phyloP scores from a whole-genome alignment of 2,113 vertebrate species.

The Carassius auratus region DNA sequence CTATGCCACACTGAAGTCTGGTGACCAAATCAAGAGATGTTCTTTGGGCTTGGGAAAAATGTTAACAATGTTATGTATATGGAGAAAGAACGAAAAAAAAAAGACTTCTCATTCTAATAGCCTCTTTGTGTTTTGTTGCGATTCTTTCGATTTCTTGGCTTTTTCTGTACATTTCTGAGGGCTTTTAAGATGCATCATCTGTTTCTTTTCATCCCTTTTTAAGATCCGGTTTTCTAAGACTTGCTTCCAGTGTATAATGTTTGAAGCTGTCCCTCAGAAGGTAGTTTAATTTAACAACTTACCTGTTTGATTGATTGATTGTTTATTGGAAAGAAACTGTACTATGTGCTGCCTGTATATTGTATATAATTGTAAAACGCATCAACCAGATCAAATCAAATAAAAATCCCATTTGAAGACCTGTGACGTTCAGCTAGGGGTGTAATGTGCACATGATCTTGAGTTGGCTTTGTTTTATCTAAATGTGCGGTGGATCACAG shows the following conservation, averaged over 20 bases:
- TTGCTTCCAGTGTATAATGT: conserved; percentile 73
- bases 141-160: conserved; percentile 69
- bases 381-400: conserved; percentile 75
- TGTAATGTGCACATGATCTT: conserved; percentile 70
- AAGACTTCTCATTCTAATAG: conserved; percentile 62
- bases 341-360: conserved; percentile 83
- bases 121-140: conserved; percentile 58
- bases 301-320: conserved; percentile 70
- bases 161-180: conserved; percentile 79
- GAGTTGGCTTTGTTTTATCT: not conserved
- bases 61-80: conserved; percentile 75
- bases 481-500: not conserved
- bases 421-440: conserved; percentile 71
- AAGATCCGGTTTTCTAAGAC: conserved; percentile 77
- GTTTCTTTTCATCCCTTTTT: conserved; percentile 58
- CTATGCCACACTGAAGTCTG: conserved; percentile 74
- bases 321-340: conserved; percentile 75
- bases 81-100: conserved; percentile 63
- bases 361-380: conserved; percentile 85
- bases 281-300: conserved; percentile 65
- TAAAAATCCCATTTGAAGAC: conserved; percentile 75
- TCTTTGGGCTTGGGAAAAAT: conserved; percentile 75
- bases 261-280: conserved; percentile 68
- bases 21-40: conserved; percentile 79
- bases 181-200: conserved; percentile 78